phyloP scores from a whole-genome alignment of 2,888 invertebrate genomes.

The Scaptomyza flava region DNA sequence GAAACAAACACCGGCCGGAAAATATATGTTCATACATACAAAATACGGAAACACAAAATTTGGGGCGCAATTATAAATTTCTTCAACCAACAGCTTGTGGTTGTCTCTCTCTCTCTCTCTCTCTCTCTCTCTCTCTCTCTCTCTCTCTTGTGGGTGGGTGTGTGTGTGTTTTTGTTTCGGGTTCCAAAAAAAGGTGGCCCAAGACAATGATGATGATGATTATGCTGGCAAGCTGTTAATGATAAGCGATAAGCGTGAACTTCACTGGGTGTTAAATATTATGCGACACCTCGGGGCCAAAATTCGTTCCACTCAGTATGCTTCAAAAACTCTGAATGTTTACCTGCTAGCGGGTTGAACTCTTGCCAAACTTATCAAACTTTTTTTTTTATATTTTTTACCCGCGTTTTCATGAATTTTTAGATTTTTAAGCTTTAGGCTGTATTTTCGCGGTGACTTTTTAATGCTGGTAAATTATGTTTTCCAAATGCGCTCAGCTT shows the following conservation, averaged over 20 bases:
- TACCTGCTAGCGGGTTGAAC: constrained; percentile 9
- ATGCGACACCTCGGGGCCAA: constrained; percentile 65
- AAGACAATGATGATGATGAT: constrained; percentile 3
- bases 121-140: background rate
- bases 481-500: too few relatives aligned
- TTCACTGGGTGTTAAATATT: constrained; percentile 69
- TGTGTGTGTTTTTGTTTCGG: background rate
- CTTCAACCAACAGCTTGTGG: constrained; percentile 23
- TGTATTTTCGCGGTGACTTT: too few relatives aligned
- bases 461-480: too few relatives aligned
- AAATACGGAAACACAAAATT: constrained; percentile 51
- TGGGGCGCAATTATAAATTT: constrained; percentile 57
- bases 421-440: too few relatives aligned
- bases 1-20: constrained; percentile 56
- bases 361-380: background rate
- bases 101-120: background rate
- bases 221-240: constrained; percentile 51
- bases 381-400: background rate
- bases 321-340: constrained; percentile 35
- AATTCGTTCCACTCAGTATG: constrained; percentile 49
- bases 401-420: too few relatives aligned
- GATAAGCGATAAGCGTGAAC: constrained; percentile 63
- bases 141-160: background rate
- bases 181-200: constrained; percentile 1
- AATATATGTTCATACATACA: constrained; percentile 7